Evolutionary conservation across 2,888 invertebrate genomes (phyloP), one percentile per base, ranked within the genome.

Genomic region (Andrena hattorfiana): DNA sequence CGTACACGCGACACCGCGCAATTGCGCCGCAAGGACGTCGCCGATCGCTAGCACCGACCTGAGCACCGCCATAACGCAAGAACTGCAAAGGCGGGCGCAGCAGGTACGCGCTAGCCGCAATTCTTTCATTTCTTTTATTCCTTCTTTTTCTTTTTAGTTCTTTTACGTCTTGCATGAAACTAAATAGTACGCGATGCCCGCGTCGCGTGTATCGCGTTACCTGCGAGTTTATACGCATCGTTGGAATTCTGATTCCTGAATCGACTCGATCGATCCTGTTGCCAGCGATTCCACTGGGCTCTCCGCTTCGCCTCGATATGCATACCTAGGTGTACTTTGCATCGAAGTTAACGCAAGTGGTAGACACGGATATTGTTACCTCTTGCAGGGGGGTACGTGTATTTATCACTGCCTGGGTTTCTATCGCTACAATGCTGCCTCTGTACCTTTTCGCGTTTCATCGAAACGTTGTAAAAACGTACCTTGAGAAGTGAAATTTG

Each of bases 1-100:
- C 51, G 69, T 68, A 6, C 80, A 80, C 54, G 71, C 80, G 49
- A 73, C 79, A 13, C 59, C 83, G 13, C 89, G 89, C 72, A 83
- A 82, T 80, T 86, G 85, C 72, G 74, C 85, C 62, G 64, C 85
- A 63, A 85, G 90, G 81, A 90, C 89, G 56, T 90, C 92, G 20
- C 90, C 91, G 8, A 88, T 90, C 66, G 91, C 91, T 68, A 92
- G 92, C 88, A 94, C 95, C 87, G 96, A 96, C 91, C 94, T 97
- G 71, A 95, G 96, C 81, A 96, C 96, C 93, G 97, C 97, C 90
- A 96, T 97, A 90, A 96, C 95, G 83, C 95, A 96, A 93, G 97
- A 97, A 93, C 94, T 97, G 77, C 96, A 96, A 91, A 95, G 96
- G 93, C 94, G 97, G 92, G 95, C 95, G 84, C 96, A 96, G 95